Evolutionary conservation across 1,140 invertebrate species (phyloP).

Genomic region (Probaryconus sp.): DNA sequence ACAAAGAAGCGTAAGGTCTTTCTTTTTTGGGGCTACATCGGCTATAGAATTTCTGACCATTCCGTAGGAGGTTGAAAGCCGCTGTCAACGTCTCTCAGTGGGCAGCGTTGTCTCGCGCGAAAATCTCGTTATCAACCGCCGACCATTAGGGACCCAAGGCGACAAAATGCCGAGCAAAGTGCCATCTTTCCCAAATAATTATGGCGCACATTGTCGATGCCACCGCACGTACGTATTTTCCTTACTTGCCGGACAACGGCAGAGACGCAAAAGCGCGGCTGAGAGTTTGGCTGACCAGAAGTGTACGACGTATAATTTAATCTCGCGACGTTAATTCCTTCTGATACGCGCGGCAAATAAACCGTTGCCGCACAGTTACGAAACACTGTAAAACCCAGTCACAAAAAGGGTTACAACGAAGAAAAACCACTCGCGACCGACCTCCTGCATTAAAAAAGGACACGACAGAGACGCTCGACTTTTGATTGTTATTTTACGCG

Average conservation of each 20-base stretch:
- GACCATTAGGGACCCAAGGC: slow-evolving; percentile 78
- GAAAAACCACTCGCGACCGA: slow-evolving; percentile 39
- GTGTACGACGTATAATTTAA: slow-evolving; percentile 53
- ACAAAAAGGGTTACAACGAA: slow-evolving; percentile 14
- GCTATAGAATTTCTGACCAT: slow-evolving; percentile 46
- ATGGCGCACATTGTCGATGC: slow-evolving; percentile 72
- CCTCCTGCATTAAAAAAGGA: slow-evolving; percentile 43
- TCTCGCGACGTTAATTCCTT: slow-evolving; percentile 61
- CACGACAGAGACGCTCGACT: slow-evolving; percentile 23
- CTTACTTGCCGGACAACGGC: slow-evolving; percentile 63
- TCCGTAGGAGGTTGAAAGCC: slow-evolving; percentile 75
- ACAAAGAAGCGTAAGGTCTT: slow-evolving; percentile 28
- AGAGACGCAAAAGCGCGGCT: slow-evolving; percentile 43
- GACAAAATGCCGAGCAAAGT: slow-evolving; percentile 78
- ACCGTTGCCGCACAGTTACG: slow-evolving; percentile 36
- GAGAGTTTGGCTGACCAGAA: slow-evolving; percentile 50
- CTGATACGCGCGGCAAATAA: slow-evolving; percentile 54
- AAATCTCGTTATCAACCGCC: slow-evolving; percentile 78
- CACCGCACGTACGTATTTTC: slow-evolving; percentile 70
- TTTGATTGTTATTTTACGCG: slow-evolving; percentile 32
- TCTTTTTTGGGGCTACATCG: slow-evolving; percentile 39
- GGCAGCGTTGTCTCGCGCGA: slow-evolving; percentile 70
- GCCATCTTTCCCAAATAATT: slow-evolving; percentile 78
- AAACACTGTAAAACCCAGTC: slow-evolving; percentile 38
- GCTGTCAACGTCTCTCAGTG: slow-evolving; percentile 79